Evolutionary conservation across 1,140 invertebrate species (phyloP).

Genomic region (Zaprionus lachaisei): DNA sequence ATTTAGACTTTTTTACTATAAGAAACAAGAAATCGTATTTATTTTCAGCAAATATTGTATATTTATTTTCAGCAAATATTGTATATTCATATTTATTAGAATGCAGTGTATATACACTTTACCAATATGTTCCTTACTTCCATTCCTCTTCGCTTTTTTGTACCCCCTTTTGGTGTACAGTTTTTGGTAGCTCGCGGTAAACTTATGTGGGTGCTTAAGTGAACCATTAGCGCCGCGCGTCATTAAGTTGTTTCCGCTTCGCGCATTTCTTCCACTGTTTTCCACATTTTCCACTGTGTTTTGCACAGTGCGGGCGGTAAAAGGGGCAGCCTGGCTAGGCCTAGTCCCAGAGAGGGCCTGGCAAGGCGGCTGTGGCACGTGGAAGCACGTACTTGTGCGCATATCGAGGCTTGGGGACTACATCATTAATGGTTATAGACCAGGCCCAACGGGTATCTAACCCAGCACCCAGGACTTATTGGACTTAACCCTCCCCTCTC

Average conservation of each 20-base stretch:
- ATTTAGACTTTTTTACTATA: no score
- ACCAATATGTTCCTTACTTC: not conserved
- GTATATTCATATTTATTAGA: no score
- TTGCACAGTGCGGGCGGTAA: not conserved
- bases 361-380: slow-evolving; percentile 29
- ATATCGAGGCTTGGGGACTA: slow-evolving; percentile 58
- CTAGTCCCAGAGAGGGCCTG: slow-evolving; percentile 31
- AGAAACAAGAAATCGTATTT: no score
- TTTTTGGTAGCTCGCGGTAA: slow-evolving; percentile 63
- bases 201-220: slow-evolving; percentile 83
- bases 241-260: slow-evolving; percentile 83
- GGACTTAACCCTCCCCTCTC: not conserved
- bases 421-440: slow-evolving; percentile 78
- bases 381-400: slow-evolving; percentile 48
- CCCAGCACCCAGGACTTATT: not conserved
- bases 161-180: slow-evolving; percentile 27
- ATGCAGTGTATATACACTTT: not conserved
- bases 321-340: slow-evolving; percentile 26
- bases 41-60: no score
- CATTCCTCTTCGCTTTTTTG: not conserved
- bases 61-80: no score
- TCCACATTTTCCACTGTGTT: slow-evolving; percentile 3
- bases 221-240: slow-evolving; percentile 82
- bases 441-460: slow-evolving; percentile 30
- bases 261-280: slow-evolving; percentile 76